Evolutionary conservation across 2,113 vertebrate genomes (phyloP).

Genomic region (Osmerus eperlanus): DNA sequence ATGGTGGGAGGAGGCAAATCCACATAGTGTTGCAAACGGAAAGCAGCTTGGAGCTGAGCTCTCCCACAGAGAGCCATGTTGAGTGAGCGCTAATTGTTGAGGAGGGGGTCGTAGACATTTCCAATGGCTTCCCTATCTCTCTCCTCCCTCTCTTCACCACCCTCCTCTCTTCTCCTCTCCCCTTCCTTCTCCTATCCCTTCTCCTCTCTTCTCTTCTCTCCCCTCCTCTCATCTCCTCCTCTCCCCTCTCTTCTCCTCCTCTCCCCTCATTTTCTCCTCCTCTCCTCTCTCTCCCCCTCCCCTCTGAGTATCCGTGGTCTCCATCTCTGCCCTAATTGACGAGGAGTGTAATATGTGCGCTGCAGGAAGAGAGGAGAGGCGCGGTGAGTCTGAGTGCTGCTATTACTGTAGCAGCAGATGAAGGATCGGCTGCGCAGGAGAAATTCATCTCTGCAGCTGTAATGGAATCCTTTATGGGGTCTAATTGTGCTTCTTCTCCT

Average conservation of each 20-base stretch:
- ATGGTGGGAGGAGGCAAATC: constrained; percentile 59
- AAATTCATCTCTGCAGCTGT: constrained; percentile 45
- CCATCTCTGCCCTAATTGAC: constrained; percentile 46
- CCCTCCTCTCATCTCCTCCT: no score
- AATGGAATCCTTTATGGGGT: constrained; percentile 57
- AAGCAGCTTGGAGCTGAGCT: constrained; percentile 15
- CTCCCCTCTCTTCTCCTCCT: no score
- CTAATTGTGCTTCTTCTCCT: constrained; percentile 45
- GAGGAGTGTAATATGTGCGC: constrained; percentile 48
- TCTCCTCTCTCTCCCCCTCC: no score
- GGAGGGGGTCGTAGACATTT: no score
- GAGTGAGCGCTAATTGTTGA: neutral
- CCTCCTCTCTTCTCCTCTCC: neutral
- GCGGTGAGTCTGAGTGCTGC: constrained; percentile 19
- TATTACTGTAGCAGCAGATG: constrained; percentile 42
- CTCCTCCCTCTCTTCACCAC: neutral
- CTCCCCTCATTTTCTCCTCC: no score
- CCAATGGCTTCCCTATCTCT: neutral
- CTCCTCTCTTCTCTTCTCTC: no score
- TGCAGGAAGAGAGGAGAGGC: constrained; percentile 21
- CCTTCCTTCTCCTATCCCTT: no score
- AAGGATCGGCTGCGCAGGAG: constrained; percentile 33
- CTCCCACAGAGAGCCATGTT: neutral
- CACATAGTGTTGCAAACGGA: constrained; percentile 27
- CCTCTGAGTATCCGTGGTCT: constrained; percentile 4